Conservation (phyloP, 2,888 invertebrate genomes). For the Apodemia hepburni region DNA sequence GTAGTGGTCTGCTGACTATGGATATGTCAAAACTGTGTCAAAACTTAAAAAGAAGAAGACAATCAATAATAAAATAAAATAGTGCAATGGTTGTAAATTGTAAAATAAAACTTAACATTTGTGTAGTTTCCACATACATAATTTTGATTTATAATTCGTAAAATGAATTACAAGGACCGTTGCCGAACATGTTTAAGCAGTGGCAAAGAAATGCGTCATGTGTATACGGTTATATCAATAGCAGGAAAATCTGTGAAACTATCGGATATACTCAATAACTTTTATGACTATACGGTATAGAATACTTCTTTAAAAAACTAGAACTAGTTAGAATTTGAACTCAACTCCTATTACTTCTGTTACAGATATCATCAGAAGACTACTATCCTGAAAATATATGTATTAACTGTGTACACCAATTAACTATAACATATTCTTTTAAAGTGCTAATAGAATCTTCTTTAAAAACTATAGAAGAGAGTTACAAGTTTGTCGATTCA, state of each 20-base stretch:
- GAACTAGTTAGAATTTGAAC: neutral
- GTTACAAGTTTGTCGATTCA: slow-evolving; percentile 38
- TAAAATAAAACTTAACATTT: no score
- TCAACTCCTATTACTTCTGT: slow-evolving; percentile 24
- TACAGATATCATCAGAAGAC: slow-evolving; percentile 47
- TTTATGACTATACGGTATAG: slow-evolving; percentile 62
- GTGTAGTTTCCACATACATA: neutral
- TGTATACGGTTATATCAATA: slow-evolving; percentile 52
- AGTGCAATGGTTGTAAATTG: no score
- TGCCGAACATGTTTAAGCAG: slow-evolving; percentile 64
- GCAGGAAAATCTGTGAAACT: slow-evolving; percentile 54
- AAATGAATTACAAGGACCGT: slow-evolving; percentile 53
- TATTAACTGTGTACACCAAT: slow-evolving; percentile 65
- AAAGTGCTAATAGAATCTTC: slow-evolving; percentile 64
- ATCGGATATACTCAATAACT: slow-evolving; percentile 58
- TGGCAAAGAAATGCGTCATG: slow-evolving; percentile 58
- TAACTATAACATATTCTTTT: slow-evolving; percentile 69
- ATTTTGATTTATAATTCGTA: neutral
- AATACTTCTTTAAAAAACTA: neutral
- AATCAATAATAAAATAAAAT: no score
- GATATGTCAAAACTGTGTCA: no score
- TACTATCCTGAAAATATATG: slow-evolving; percentile 58
- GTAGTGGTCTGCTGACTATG: no score
- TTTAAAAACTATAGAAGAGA: slow-evolving; percentile 48
- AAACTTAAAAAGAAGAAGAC: no score